These are phyloP conservation scores for Apantesis nais DNA, from an alignment of 2,888 invertebrate genomes.

Conservation along the genomic window DNA sequence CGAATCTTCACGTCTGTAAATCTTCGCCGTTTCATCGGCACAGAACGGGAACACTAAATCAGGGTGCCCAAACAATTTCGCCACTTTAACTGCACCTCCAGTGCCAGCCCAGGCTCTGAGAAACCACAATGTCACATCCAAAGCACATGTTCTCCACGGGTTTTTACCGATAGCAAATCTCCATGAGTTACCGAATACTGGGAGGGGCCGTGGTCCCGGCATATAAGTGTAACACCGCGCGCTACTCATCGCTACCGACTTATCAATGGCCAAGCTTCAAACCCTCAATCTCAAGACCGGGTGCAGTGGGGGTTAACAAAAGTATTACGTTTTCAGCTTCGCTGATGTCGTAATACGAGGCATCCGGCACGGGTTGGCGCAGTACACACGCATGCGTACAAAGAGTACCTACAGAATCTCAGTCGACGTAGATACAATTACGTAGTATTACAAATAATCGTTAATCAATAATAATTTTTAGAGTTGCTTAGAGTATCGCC, in stretches of 20 bases:
- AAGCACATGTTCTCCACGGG: constrained; percentile 83
- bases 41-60: constrained; percentile 90
- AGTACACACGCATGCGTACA: constrained; percentile 54
- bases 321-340: constrained; percentile 72
- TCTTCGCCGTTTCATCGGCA: constrained; percentile 89
- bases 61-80: constrained; percentile 90
- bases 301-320: constrained; percentile 71
- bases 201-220: constrained; percentile 91
- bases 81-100: constrained; percentile 87
- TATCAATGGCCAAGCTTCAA: constrained; percentile 67
- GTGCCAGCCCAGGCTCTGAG: constrained; percentile 76
- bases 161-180: constrained; percentile 88
- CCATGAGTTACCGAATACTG: constrained; percentile 92
- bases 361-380: constrained; percentile 61
- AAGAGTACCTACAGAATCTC: background rate
- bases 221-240: constrained; percentile 87
- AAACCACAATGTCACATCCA: constrained; percentile 81
- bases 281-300: constrained; percentile 55
- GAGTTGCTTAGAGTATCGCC: background rate
- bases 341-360: constrained; percentile 67
- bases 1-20: constrained; percentile 89
- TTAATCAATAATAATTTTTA: background rate
- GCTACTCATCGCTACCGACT: constrained; percentile 69
- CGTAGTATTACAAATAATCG: background rate
- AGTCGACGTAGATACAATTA: background rate